A percentile compares a stretch with the other conserved stretches of the same genome.
Conservation (phyloP, 2,113 vertebrate species). For the Syngnathoides biaculeatus region DNA sequence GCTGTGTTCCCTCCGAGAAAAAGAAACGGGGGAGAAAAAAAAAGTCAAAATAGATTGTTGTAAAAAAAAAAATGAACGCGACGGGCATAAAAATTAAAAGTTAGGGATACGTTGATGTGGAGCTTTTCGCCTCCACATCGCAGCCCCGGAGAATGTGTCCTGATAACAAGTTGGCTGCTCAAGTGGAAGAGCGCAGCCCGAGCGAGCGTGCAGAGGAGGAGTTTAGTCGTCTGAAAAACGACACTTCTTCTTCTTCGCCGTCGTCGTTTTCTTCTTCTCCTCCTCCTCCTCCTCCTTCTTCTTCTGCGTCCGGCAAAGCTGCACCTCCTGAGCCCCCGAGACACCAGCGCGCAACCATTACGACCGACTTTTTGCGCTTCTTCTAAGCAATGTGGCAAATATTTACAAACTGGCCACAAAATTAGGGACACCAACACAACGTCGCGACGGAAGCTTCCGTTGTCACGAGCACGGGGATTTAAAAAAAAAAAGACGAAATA, state of each 20-base stretch:
- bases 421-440: background rate
- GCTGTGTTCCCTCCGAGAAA: background rate
- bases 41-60: background rate
- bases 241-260: conserved; percentile 55
- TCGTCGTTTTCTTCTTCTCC: no score
- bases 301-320: conserved; percentile 49
- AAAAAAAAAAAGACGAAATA: no score
- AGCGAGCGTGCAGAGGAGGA: conserved; percentile 68
- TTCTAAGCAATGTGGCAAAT: background rate
- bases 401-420: background rate
- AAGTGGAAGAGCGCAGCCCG: conserved; percentile 69
- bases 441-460: no score
- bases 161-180: conserved; percentile 65
- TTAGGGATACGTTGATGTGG: conserved; percentile 36
- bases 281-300: conserved; percentile 41
- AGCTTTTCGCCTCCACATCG: conserved; percentile 68
- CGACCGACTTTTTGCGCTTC: background rate
- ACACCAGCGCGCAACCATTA: conserved; percentile 16
- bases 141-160: conserved; percentile 71
- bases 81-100: conserved; percentile 10
- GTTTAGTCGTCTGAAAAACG: conserved; percentile 71
- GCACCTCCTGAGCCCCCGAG: conserved; percentile 55
- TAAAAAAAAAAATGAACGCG: no score
- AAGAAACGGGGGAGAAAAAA: conserved; percentile 4
- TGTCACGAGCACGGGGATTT: no score